A percentile compares a stretch with the other conserved stretches of the same genome.
Conservation (phyloP, 2,113 vertebrate genomes). For the Cygnus buccinator region DNA sequence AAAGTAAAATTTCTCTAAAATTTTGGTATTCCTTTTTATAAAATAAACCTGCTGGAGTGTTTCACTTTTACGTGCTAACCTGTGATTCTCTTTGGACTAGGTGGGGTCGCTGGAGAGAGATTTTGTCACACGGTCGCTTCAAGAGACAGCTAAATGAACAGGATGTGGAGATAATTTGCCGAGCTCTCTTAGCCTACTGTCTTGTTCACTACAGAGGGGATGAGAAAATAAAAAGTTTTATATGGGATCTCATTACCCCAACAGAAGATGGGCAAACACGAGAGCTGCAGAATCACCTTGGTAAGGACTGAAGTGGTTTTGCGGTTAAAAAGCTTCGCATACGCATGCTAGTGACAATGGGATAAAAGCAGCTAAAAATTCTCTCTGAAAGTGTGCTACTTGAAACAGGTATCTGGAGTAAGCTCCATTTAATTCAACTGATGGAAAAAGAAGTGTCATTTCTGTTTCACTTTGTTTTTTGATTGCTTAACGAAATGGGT, state of each 20-base stretch:
- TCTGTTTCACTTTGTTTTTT: background rate
- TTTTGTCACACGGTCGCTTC: slow-evolving; percentile 95
- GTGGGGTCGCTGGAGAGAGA: slow-evolving; percentile 98
- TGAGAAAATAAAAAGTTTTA: slow-evolving; percentile 98
- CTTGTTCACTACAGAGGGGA: slow-evolving; percentile 97
- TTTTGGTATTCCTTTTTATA: background rate
- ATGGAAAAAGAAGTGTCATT: background rate
- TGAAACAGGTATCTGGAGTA: background rate
- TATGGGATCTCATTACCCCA: slow-evolving; percentile 98
- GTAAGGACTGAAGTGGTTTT: slow-evolving; percentile 53
- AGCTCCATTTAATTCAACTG: accelerated
- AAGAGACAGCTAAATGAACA: slow-evolving; percentile 94
- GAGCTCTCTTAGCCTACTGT: slow-evolving; percentile 93
- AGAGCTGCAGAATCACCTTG: slow-evolving; percentile 95
- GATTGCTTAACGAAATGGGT: background rate
- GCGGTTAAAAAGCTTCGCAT: background rate
- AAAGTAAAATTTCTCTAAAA: background rate
- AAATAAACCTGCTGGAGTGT: background rate
- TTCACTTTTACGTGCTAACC: background rate
- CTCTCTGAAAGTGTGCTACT: background rate
- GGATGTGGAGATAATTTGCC: slow-evolving; percentile 96
- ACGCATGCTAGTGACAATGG: background rate
- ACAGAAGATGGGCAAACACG: slow-evolving; percentile 92
- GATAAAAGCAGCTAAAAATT: background rate
- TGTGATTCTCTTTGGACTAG: slow-evolving; percentile 71